Evolutionary conservation across 2,888 invertebrate genomes (phyloP), one percentile per base, ranked within the genome.

Genomic region (Flexamia atlantica): DNA sequence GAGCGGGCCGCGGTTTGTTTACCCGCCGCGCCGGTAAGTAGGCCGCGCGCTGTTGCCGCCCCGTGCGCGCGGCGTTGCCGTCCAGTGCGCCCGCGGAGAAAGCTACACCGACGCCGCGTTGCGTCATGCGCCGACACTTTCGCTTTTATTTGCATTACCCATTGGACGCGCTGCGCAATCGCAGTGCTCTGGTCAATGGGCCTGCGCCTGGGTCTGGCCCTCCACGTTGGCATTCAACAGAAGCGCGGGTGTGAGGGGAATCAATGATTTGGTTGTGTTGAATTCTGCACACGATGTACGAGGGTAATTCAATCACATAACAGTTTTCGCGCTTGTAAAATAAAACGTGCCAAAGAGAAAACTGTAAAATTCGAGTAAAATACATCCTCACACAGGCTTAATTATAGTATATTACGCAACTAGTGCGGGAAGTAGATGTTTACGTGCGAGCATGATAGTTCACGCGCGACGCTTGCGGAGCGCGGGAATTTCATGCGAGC

Each of bases 91-190:
- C 76, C 28, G 76, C 76, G 76, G 76, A 50, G 76, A 76, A 76
- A 76, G 76, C 76, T 36, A 42, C 76, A 42, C 46, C 46, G 76
- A 36, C 46, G 46, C 42, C 36, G 40, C 28, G 28, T 25, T 46
- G 25, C 50, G 28, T 25, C 4, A 25, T 28, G 46, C 46, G n/a
- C 46, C 76, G 76, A 36, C 76, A 76, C 76, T 76, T 76, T 76
- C 76, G 76, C 76, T 76, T 76, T 76, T 76, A 76, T 76, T 70
- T 70, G 70, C 70, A 70, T 68, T 68, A 68, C 68, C 68, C 57
- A 57, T 64, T 64, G 64, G 64, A 64, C 64, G 64, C 64, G 30
- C 64, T 64, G 64, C 64, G 64, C 64, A 64, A 64, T 64, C 64
- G 64, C 12, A 28, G 30, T 28, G 64, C 64, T 64, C 64, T 64